Evolutionary conservation across 35 echinoderm and acorn worm genomes (phyloP), one percentile per base, ranked within the genome.

Genomic region (Lytechinus variegatus): DNA sequence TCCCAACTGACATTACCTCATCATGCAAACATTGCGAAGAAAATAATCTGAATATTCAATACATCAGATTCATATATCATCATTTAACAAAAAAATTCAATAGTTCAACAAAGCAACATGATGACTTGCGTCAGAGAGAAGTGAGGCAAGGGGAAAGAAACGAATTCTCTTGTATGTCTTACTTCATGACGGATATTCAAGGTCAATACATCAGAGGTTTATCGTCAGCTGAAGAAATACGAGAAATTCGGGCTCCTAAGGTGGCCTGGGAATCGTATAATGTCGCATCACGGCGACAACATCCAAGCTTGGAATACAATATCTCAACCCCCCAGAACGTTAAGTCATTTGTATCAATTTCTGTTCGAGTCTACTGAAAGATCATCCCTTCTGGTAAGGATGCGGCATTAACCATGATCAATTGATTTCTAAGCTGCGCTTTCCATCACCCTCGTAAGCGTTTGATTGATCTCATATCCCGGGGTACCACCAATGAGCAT

Each of bases 271-370:
- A 24, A 79, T 79, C 66, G 66, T 24, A 79, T 79, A 16, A 24
- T 79, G 16, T 79, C 19, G 12, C 66, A 24, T 79, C 66, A 79
- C 66, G 19, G n/a, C 66, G 21, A 24, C 19, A 79, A 79, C 66
- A 7, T 79, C 4, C 16, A 24, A 79, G 6, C 66, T 58, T 13
- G 56, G 13, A 58, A 13, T 13, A 58, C 13, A 58, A 11, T 58
- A 24, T 79, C 66, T 79, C 7, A 79, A 5, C 66, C 66, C 14
- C n/a, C 12, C 5, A 79, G 66, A 24, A 79, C 66, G 21, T 79
- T 79, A 79, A 79, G 66, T 79, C 66, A 24, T 79, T 79, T 79
- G 66, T 79, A 79, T 79, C 66, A 79, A 79, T 79, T 79, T 79
- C 66, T 79, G 66, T 79, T 79, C 66, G 6, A 24, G 14, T 79